phyloP scores from a whole-genome alignment of 2,888 invertebrate genomes.

The Andrena bicolor region DNA sequence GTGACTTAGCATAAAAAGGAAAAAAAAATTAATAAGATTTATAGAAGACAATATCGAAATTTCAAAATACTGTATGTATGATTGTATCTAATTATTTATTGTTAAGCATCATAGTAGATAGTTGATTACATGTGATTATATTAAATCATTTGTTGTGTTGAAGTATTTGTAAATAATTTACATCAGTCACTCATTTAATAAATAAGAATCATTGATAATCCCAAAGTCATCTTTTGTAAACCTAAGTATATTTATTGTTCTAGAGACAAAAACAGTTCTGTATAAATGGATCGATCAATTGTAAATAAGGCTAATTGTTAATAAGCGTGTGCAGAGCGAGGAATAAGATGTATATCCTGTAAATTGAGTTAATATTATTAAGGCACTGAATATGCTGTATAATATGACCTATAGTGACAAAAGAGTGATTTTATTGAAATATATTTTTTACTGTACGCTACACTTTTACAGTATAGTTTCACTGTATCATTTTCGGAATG shows the following conservation, averaged over 20 bases:
- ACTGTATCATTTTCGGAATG: constrained; percentile 43
- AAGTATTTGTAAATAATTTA: constrained; percentile 79
- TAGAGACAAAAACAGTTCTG: constrained; percentile 42
- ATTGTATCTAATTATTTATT: constrained; percentile 76
- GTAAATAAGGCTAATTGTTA: constrained; percentile 62
- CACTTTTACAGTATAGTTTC: constrained; percentile 8
- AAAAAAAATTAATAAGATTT: constrained; percentile 44
- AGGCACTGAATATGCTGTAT: constrained; percentile 59
- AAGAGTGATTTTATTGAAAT: constrained; percentile 62
- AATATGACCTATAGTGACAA: constrained; percentile 57
- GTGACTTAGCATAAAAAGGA: constrained; percentile 47
- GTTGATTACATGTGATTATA: constrained; percentile 72
- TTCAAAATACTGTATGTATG: constrained; percentile 71
- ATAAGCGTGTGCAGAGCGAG: constrained; percentile 42
- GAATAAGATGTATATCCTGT: constrained; percentile 64
- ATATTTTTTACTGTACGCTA: constrained; percentile 59
- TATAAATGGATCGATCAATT: constrained; percentile 56
- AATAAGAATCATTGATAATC: constrained; percentile 74
- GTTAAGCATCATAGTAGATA: constrained; percentile 73
- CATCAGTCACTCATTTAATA: constrained; percentile 76
- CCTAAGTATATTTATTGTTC: constrained; percentile 69
- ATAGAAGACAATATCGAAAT: constrained; percentile 66
- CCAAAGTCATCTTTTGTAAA: constrained; percentile 77
- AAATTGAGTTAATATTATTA: constrained; percentile 60
- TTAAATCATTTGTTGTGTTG: constrained; percentile 72